A percentile compares a stretch with the other conserved stretches of the same genome.
Conservation (phyloP, 1,140 invertebrate genomes). For the Cyclargus thomasi region DNA sequence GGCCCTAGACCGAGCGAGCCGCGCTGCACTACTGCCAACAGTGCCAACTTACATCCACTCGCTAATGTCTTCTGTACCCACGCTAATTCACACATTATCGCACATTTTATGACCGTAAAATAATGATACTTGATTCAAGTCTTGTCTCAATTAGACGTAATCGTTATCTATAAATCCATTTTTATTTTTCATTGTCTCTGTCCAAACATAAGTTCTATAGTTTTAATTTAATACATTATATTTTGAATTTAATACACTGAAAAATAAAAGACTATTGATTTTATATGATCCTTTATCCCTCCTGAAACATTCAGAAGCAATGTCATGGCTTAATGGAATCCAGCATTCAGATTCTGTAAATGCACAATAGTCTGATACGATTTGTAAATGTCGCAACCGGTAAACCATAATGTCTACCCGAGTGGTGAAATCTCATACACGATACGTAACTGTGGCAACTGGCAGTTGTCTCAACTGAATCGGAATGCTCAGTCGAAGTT, state of each 20-base stretch:
- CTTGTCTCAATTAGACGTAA: not conserved
- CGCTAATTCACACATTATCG: not conserved
- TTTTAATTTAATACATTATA: no score
- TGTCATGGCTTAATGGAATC: no score
- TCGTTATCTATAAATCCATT: no score
- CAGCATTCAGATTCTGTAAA: not conserved
- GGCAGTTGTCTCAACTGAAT: not conserved
- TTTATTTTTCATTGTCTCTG: no score
- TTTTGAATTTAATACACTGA: no score
- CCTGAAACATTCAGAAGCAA: no score
- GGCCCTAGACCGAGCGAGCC: conserved; percentile 26
- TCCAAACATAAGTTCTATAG: no score
- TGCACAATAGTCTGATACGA: not conserved
- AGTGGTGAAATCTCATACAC: not conserved
- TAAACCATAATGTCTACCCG: not conserved
- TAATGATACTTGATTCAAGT: not conserved
- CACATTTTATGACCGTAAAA: not conserved
- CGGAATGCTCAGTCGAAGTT: not conserved
- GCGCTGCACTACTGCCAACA: conserved; percentile 22
- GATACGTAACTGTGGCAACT: not conserved
- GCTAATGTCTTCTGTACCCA: conserved; percentile 22
- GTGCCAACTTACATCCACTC: conserved; percentile 30
- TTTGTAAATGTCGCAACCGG: not conserved
- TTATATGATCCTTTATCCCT: no score
- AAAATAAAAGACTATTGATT: no score